Evolutionary conservation across 2,113 vertebrate species (phyloP).

Genomic region (Mirza zaza): DNA sequence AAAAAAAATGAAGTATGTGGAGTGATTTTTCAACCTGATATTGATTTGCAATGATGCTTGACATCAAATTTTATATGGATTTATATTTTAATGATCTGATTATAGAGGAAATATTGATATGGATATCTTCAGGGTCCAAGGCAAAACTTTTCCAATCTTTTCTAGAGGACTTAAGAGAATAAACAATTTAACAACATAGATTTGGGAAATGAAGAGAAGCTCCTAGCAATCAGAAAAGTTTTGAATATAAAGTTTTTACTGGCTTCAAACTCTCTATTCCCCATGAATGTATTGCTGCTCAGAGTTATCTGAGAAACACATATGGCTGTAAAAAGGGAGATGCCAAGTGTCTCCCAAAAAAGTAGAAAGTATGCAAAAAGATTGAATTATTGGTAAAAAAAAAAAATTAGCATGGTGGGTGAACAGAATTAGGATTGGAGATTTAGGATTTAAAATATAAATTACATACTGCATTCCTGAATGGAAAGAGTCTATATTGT

Average conservation of each 20-base stretch:
- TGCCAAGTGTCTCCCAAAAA: not conserved
- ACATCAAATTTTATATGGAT: constrained; percentile 34
- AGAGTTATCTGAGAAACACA: not conserved
- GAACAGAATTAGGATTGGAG: not conserved
- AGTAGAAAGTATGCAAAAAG: not conserved
- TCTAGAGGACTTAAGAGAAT: not conserved
- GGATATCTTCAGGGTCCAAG: not conserved
- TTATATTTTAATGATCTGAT: not conserved
- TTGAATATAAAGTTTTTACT: not conserved
- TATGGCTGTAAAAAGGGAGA: not conserved
- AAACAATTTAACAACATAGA: not conserved
- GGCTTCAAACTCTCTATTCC: not conserved
- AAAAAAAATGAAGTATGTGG: not conserved
- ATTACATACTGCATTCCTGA: not conserved
- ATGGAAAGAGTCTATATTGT: not conserved
- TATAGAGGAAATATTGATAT: not conserved
- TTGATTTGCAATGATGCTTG: not conserved
- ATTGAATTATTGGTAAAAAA: not conserved
- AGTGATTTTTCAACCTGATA: not conserved
- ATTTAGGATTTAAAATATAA: not conserved
- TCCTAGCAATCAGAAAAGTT: not conserved
- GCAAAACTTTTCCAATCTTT: constrained; percentile 28
- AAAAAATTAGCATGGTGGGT: not conserved
- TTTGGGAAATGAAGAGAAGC: not conserved
- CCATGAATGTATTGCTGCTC: not conserved